phyloP scores from a whole-genome alignment of 2,797 vertebrate species.

The Anisognathus igniventris region DNA sequence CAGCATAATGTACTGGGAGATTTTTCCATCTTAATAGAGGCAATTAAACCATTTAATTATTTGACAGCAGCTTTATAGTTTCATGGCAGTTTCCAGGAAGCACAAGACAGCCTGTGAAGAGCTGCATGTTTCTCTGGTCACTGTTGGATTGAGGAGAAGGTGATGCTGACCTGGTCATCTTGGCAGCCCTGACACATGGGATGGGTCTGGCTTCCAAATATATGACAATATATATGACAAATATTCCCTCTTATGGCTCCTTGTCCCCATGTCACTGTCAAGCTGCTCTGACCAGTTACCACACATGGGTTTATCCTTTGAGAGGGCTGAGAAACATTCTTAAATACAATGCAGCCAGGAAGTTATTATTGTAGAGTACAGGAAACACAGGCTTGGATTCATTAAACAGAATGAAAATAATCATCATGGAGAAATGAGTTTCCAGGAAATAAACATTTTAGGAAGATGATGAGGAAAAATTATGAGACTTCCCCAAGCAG shows the following conservation, averaged over 20 bases:
- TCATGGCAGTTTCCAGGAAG: neutral
- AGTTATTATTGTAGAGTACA: neutral
- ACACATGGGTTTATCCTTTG: neutral
- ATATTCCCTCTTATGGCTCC: neutral
- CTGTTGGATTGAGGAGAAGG: neutral
- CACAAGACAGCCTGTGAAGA: neutral
- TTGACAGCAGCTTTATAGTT: slow-evolving; percentile 10
- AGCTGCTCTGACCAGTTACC: neutral
- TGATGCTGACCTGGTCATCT: neutral
- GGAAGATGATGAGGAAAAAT: neutral
- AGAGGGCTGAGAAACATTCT: neutral
- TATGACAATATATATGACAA: neutral
- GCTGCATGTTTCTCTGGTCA: neutral
- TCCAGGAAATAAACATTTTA: neutral
- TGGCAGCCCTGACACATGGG: neutral
- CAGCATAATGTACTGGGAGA: neutral
- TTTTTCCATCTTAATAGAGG: neutral
- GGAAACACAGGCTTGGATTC: neutral
- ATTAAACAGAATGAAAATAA: neutral
- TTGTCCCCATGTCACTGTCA: neutral
- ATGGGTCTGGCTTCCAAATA: neutral
- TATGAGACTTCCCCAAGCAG: neutral
- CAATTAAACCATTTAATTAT: slow-evolving; percentile 15
- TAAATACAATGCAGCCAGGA: neutral
- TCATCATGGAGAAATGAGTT: neutral